These are phyloP conservation scores for Rotaria macrura DNA, from an alignment of 2,888 invertebrate genomes.

Conservation along the genomic window DNA sequence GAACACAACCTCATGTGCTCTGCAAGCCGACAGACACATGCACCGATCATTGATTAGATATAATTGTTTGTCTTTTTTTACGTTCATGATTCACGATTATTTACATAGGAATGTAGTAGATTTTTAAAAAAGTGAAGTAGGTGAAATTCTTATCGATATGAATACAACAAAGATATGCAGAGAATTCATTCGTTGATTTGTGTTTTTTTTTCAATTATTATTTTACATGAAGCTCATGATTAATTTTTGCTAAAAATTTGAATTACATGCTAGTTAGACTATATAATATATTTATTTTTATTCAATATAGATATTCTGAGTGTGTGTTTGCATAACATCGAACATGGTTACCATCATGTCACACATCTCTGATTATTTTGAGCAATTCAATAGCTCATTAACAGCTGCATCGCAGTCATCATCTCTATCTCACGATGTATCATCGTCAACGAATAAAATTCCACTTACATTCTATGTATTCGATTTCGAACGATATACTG, in stretches of 20 bases:
- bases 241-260: background rate
- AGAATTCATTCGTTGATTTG: no score
- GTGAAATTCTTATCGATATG: no score
- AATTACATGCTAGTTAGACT: no score
- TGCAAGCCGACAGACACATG: background rate
- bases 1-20: background rate
- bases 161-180: no score
- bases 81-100: background rate
- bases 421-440: background rate
- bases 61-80: background rate
- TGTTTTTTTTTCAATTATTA: no score
- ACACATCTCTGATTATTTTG: slow-evolving; percentile 8
- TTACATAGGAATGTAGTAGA: background rate
- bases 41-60: background rate
- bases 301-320: background rate
- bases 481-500: background rate
- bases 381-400: background rate
- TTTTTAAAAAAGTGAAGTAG: no score
- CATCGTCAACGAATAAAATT: background rate
- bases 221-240: no score
- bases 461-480: background rate
- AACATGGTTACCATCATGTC: background rate
- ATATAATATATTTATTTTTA: background rate
- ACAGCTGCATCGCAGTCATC: background rate
- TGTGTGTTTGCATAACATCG: background rate